phyloP scores from a whole-genome alignment of 1,140 invertebrate genomes.

The Anoplophora glabripennis region DNA sequence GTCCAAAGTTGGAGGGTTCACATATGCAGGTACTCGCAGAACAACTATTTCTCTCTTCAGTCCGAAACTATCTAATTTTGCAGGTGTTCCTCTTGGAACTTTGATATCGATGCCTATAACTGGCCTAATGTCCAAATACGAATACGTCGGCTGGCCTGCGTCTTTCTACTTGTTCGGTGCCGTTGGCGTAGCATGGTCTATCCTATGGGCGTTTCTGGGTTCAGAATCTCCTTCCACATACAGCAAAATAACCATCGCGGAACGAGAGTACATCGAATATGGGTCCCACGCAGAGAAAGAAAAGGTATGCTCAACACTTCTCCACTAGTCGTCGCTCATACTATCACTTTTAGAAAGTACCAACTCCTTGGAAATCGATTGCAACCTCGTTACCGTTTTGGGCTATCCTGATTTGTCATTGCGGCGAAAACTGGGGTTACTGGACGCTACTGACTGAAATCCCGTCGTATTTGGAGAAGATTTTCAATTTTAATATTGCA shows the following conservation, averaged over 20 bases:
- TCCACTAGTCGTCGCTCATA: too few species aligned
- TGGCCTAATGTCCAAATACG: conserved; percentile 60
- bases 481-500: too few species aligned
- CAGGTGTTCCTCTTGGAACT: conserved; percentile 64
- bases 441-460: too few species aligned
- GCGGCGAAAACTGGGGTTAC: too few species aligned
- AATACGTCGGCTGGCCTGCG: conserved; percentile 68
- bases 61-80: background rate
- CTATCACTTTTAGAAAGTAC: too few species aligned
- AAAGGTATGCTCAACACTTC: conserved; percentile 49
- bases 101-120: conserved; percentile 68
- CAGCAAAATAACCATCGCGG: conserved; percentile 56
- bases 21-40: conserved; percentile 56
- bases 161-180: conserved; percentile 75
- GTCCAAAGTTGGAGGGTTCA: conserved; percentile 56
- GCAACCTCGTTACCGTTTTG: too few species aligned
- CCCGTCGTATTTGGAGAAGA: too few species aligned
- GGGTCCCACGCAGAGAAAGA: conserved; percentile 39
- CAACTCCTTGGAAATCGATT: too few species aligned
- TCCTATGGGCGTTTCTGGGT: conserved; percentile 61
- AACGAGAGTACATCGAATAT: conserved; percentile 61
- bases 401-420: too few species aligned
- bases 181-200: conserved; percentile 58
- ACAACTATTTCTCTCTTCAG: background rate
- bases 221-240: conserved; percentile 64